phyloP scores from a whole-genome alignment of 2,113 vertebrate genomes.

The Chaetura pelagica region DNA sequence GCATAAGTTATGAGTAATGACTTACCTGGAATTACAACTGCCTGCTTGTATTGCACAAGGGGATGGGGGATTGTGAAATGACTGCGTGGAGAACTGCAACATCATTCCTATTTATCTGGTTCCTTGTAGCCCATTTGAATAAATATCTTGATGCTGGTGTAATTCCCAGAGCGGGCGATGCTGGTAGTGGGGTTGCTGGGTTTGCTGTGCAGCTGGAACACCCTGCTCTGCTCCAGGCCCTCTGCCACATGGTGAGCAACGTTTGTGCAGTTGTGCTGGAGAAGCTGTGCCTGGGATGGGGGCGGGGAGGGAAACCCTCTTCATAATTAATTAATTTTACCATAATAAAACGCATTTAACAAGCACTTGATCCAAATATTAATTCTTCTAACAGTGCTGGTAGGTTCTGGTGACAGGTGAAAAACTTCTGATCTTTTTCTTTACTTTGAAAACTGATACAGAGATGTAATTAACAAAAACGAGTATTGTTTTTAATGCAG shows the following conservation, averaged over 20 bases:
- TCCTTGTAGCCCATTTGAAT: neutral
- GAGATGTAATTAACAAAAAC: neutral
- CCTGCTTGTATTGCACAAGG: neutral
- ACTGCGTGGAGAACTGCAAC: neutral
- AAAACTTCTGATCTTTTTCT: neutral
- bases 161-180: rapidly evolving
- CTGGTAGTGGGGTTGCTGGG: neutral
- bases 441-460: neutral
- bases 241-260: neutral
- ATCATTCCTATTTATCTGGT: neutral
- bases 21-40: neutral
- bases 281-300: neutral
- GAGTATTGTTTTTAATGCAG: neutral
- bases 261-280: neutral
- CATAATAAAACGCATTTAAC: neutral
- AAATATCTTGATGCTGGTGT: neutral
- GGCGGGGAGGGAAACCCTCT: too few relatives aligned
- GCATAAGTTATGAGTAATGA: neutral
- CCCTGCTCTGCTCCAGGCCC: rapidly evolving
- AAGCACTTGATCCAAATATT: neutral
- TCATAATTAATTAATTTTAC: neutral
- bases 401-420: neutral
- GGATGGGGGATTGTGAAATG: neutral
- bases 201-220: neutral
- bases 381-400: neutral